These are phyloP conservation scores for Microplitis manilae DNA, from an alignment of 2,888 invertebrate genomes.

Conservation along the genomic window DNA sequence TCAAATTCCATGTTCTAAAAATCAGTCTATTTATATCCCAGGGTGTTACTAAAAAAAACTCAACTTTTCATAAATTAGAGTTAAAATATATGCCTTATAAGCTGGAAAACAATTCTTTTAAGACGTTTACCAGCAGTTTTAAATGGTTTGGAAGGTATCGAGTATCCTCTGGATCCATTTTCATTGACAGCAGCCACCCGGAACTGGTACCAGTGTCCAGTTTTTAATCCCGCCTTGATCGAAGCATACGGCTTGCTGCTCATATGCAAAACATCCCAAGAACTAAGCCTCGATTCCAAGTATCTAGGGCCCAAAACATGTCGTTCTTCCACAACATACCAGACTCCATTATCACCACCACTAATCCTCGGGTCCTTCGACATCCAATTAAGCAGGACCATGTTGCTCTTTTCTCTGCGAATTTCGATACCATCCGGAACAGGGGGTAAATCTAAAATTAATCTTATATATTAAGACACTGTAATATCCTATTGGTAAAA, in stretches of 20 bases:
- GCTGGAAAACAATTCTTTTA: too few relatives aligned
- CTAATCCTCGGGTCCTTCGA: background rate
- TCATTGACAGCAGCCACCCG: conserved; percentile 83
- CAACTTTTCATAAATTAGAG: too few relatives aligned
- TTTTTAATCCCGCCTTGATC: conserved; percentile 75
- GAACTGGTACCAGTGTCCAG: conserved; percentile 85
- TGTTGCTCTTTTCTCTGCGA: conserved; percentile 58
- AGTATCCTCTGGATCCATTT: conserved; percentile 82
- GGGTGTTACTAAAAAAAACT: too few relatives aligned
- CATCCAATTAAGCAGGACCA: conserved; percentile 56
- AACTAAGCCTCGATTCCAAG: conserved; percentile 77
- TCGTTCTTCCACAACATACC: conserved; percentile 80
- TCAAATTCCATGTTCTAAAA: too few relatives aligned
- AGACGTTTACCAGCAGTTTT: conserved; percentile 70
- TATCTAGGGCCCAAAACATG: conserved; percentile 81
- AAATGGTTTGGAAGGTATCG: conserved; percentile 76
- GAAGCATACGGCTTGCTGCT: conserved; percentile 73
- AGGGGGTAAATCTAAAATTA: conserved; percentile 54
- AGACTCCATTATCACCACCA: conserved; percentile 55
- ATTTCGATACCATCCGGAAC: conserved; percentile 59
- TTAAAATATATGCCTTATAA: too few relatives aligned
- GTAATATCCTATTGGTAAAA: background rate
- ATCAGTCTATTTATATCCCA: too few relatives aligned
- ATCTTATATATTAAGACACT: background rate
- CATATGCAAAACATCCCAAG: conserved; percentile 76